Evolutionary conservation across 2,797 vertebrate genomes (phyloP).

Genomic region (Leptatherina wallacei): DNA sequence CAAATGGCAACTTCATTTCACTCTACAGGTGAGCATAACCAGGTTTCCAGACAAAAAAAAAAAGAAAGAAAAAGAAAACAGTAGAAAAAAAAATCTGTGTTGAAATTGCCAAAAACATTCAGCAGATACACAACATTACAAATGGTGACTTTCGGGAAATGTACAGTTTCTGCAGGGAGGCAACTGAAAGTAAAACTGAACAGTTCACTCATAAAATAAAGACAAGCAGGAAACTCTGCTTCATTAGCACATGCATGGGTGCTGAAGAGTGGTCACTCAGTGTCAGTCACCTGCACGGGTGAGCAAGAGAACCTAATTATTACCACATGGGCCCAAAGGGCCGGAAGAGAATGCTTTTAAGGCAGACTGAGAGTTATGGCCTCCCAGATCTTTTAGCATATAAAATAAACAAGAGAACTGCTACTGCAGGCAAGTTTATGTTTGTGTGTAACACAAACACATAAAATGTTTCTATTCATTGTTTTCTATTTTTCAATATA

Average conservation of each 20-base stretch:
- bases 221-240: constrained; percentile 58
- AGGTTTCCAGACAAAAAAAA: constrained; percentile 25
- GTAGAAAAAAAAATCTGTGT: neutral
- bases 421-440: constrained; percentile 84
- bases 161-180: constrained; percentile 16
- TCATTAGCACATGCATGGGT: constrained; percentile 68
- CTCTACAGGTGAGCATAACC: constrained; percentile 44
- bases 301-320: constrained; percentile 88
- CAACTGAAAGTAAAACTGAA: constrained; percentile 26
- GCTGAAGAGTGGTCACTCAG: constrained; percentile 73
- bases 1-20: constrained; percentile 29
- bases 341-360: constrained; percentile 87
- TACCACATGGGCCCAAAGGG: constrained; percentile 88
- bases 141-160: constrained; percentile 21
- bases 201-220: constrained; percentile 30
- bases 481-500: constrained; percentile 21
- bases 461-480: constrained; percentile 29
- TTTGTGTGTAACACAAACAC: constrained; percentile 12
- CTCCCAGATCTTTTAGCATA: constrained; percentile 91
- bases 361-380: constrained; percentile 91
- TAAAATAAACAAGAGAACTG: constrained; percentile 88
- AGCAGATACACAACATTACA: constrained; percentile 35
- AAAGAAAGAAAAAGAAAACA: constrained; percentile 26
- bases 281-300: constrained; percentile 90
- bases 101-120: constrained; percentile 36